Conservation (phyloP, 37 sponge, comb jelly and placozoan genomes). For the Diacarnus erythraeanus region DNA sequence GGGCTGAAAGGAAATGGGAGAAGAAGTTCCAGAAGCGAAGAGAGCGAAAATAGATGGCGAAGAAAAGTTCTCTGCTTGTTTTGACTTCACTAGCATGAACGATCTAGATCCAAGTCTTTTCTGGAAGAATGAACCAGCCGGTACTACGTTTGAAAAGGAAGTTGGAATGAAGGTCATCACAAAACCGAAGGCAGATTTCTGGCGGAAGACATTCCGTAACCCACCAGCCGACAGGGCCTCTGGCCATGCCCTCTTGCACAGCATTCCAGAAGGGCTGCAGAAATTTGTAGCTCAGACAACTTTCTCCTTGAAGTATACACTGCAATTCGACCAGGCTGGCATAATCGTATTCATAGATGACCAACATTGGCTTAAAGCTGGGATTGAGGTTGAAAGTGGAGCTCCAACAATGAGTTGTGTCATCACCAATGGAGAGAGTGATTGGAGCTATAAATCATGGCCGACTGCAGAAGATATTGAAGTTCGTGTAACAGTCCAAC, state of each 20-base stretch:
- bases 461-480: neutral
- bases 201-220: constrained; percentile 34
- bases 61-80: neutral
- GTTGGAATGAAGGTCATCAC: constrained; percentile 18
- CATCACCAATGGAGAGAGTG: constrained; percentile 41
- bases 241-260: constrained; percentile 22
- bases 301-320: constrained; percentile 17
- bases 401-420: constrained; percentile 43
- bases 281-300: neutral
- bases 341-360: constrained; percentile 31
- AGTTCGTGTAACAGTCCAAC: constrained; percentile 1
- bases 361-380: constrained; percentile 50
- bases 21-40: neutral
- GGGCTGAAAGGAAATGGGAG: neutral
- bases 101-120: neutral
- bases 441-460: constrained; percentile 38
- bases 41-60: neutral
- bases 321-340: constrained; percentile 52
- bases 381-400: constrained; percentile 33
- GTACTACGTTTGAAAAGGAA: neutral
- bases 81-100: constrained; percentile 19
- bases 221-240: constrained; percentile 8
- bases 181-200: constrained; percentile 35
- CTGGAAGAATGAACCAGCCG: constrained; percentile 12
- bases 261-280: constrained; percentile 4